Evolutionary conservation across 2,797 vertebrate genomes (phyloP), one percentile per base, ranked within the genome.

Genomic region (Malacoctenus gilli): DNA sequence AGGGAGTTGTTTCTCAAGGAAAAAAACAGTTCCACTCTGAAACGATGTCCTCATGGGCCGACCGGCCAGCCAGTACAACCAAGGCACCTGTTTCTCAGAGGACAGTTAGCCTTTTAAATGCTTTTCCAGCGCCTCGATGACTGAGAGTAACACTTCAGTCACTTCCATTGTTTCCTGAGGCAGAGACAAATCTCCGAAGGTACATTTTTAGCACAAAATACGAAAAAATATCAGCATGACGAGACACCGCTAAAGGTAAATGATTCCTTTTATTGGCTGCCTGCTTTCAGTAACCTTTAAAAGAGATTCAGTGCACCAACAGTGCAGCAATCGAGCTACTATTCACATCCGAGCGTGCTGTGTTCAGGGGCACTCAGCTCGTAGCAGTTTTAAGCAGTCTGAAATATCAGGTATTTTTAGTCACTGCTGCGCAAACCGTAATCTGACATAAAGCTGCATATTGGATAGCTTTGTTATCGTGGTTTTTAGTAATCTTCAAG

Each of bases 71-170:
- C 23, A n/a, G n/a, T n/a, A n/a, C n/a, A 38, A 56, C 40, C n/a
- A 4, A 20, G 54, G 16, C n/a, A 20, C 12, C 16, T 34, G n/a
- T 57, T 38, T 37, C 60, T 18, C 10, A 15, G 63, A 47, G 52
- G 60, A 64, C 47, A 56, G 9, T 15, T 2, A 58, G n/a, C 43
- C 32, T 63, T 43, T 65, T 50, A 60, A 63, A 67, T 40, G 20
- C 36, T 72, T 64, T 59, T 32, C 32, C n/a, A n/a, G n/a, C n/a
- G n/a, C n/a, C n/a, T n/a, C n/a, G n/a, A n/a, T n/a, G n/a, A n/a
- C n/a, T n/a, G n/a, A n/a, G n/a, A n/a, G n/a, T n/a, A 28, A 31
- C 2, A 28, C 48, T 68, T 42, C 54, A 28, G 65, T 47, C 40
- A 59, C 37, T 13, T 20, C 42, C 58, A 79, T 16, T 52, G 61